Conservation (phyloP, 2,797 vertebrate species). For the Notolepis coatsorum region DNA sequence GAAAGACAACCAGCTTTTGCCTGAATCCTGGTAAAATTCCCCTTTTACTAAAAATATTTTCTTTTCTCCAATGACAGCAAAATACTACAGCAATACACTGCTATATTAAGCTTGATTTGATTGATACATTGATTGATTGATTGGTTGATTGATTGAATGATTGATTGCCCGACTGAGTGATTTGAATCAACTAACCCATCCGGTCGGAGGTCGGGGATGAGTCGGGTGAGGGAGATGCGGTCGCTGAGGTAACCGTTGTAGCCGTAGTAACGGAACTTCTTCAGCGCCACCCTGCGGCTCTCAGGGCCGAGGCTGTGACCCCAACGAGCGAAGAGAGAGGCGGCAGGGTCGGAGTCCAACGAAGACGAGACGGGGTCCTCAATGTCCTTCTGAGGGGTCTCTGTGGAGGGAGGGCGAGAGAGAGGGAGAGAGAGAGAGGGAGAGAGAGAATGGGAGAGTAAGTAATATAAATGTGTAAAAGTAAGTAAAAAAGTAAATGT, state of each 20-base stretch:
- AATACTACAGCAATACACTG: too few relatives aligned
- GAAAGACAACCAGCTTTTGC: too few relatives aligned
- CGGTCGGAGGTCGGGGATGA: conserved; percentile 90
- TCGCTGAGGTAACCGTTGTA: conserved; percentile 98
- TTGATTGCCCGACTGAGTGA: too few relatives aligned
- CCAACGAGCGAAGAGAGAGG: conserved; percentile 93
- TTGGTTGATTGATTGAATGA: too few relatives aligned
- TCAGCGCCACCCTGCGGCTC: conserved; percentile 87
- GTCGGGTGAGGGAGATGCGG: conserved; percentile 89
- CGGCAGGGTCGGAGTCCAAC: conserved; percentile 76
- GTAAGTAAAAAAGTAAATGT: too few relatives aligned
- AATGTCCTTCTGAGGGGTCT: conserved; percentile 83
- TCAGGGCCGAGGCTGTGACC: conserved; percentile 93
- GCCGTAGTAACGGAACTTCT: conserved; percentile 96
- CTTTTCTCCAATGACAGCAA: too few relatives aligned
- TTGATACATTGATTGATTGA: too few relatives aligned
- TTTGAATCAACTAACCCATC: conserved; percentile 89
- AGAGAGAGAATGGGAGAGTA: background rate
- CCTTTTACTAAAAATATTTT: too few relatives aligned
- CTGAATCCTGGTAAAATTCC: too few relatives aligned
- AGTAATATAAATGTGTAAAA: background rate
- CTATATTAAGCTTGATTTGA: too few relatives aligned
- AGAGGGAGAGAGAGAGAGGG: background rate
- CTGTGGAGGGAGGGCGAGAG: conserved; percentile 63
- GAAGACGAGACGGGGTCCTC: conserved; percentile 80